These are phyloP conservation scores for Telmatochromis sp. DNA, from an alignment of 2,113 vertebrate species.

Conservation along the genomic window DNA sequence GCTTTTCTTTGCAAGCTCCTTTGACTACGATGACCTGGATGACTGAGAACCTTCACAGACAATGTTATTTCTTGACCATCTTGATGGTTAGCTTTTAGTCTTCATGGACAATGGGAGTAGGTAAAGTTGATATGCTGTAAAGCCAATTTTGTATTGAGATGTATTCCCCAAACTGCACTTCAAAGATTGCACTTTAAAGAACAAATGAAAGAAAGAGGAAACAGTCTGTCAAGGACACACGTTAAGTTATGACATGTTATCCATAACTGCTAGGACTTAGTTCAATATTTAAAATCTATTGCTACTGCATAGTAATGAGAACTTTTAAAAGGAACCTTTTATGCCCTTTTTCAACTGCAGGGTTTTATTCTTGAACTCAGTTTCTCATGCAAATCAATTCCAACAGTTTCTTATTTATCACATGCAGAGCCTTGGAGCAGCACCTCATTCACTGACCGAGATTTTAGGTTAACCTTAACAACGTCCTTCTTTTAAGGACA, in stretches of 20 bases:
- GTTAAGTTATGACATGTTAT: neutral
- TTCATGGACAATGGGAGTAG: neutral
- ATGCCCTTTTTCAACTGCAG: neutral
- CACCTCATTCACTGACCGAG: neutral
- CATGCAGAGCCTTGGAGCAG: neutral
- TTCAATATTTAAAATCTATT: neutral
- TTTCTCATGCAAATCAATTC: no score
- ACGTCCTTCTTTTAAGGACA: neutral
- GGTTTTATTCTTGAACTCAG: neutral
- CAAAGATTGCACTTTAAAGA: neutral
- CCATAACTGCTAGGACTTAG: neutral
- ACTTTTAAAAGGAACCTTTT: neutral
- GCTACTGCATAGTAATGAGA: neutral
- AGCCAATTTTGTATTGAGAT: neutral
- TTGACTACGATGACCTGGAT: accelerated
- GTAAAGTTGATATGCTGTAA: neutral
- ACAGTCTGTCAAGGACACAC: neutral
- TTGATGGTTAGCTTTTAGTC: neutral
- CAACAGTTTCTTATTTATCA: neutral
- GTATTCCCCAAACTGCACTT: neutral
- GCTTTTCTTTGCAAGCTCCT: no score
- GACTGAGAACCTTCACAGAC: no score
- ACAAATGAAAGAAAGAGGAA: neutral
- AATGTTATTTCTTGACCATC: neutral
- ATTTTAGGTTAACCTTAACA: neutral